These are phyloP conservation scores for Urechis unicinctus DNA, from an alignment of 2,888 invertebrate species.

Conservation along the genomic window DNA sequence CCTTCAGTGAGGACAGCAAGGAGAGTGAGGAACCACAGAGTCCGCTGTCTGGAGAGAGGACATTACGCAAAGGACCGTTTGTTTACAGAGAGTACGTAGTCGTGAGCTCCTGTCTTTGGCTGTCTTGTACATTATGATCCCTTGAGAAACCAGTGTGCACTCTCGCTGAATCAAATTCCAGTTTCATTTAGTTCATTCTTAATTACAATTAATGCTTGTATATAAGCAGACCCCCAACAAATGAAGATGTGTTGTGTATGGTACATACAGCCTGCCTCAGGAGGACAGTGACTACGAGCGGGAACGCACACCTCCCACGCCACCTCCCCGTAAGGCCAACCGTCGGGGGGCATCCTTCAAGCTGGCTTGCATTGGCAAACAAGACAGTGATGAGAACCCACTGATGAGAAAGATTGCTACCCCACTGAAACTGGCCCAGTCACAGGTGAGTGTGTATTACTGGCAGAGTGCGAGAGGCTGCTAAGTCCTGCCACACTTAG, in stretches of 20 bases:
- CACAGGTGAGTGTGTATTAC: conserved; percentile 41
- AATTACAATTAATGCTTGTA: too few species aligned
- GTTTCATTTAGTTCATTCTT: too few species aligned
- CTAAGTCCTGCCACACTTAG: too few species aligned
- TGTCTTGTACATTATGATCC: too few species aligned
- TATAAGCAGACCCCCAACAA: too few species aligned
- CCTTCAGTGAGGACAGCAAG: neutral
- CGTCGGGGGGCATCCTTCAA: conserved; percentile 44
- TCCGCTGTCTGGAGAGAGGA: conserved; percentile 22
- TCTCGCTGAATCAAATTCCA: too few species aligned
- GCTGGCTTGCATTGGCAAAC: conserved; percentile 50
- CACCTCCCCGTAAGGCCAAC: conserved; percentile 43
- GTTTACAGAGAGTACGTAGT: conserved; percentile 44
- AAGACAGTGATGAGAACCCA: conserved; percentile 54
- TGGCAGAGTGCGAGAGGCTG: too few species aligned
- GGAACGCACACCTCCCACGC: conserved; percentile 59
- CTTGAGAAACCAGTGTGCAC: too few species aligned
- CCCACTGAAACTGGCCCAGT: conserved; percentile 66
- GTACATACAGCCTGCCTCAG: conserved; percentile 38
- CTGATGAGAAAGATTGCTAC: conserved; percentile 57
- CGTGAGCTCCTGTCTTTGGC: neutral
- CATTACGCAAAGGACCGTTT: conserved; percentile 37
- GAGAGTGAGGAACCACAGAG: neutral
- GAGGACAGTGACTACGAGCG: conserved; percentile 49
- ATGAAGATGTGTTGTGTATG: too few species aligned